Conservation (phyloP, 2,888 invertebrate species). For the Coenonympha glycerion region DNA sequence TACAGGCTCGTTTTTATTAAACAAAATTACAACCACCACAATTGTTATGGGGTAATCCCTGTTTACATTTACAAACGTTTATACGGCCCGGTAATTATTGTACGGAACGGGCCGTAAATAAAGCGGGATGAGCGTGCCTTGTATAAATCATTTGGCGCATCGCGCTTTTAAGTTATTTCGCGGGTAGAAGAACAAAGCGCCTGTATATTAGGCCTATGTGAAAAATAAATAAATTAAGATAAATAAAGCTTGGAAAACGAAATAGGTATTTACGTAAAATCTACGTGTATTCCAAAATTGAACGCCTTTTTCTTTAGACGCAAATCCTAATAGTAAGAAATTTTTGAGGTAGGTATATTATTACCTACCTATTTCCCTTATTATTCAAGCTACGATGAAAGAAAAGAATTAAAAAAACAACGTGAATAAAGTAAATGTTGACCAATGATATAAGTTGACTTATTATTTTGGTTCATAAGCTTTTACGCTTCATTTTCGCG, state of each 20-base stretch:
- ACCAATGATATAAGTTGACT: no score
- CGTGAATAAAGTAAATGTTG: no score
- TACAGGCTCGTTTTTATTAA: slow-evolving; percentile 33
- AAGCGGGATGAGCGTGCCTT: slow-evolving; percentile 68
- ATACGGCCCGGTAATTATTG: slow-evolving; percentile 68
- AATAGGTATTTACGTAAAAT: slow-evolving; percentile 44
- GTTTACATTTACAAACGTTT: slow-evolving; percentile 67
- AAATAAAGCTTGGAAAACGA: slow-evolving; percentile 68
- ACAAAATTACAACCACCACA: slow-evolving; percentile 51
- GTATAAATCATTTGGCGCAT: slow-evolving; percentile 70
- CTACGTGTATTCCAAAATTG: slow-evolving; percentile 39
- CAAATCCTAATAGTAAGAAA: not conserved
- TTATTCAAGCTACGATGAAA: no score
- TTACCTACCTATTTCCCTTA: no score
- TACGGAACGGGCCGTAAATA: slow-evolving; percentile 68
- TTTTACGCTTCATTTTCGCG: no score
- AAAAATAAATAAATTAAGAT: no score
- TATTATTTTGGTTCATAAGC: no score
- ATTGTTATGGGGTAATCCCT: slow-evolving; percentile 48
- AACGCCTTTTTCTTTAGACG: slow-evolving; percentile 23
- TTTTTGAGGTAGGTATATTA: no score
- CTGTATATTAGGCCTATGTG: no score
- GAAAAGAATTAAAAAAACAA: no score
- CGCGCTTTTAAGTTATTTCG: slow-evolving; percentile 63
- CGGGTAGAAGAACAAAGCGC: slow-evolving; percentile 72